These are phyloP conservation scores for Anableps anableps DNA, from an alignment of 2,797 vertebrate genomes.

Conservation along the genomic window DNA sequence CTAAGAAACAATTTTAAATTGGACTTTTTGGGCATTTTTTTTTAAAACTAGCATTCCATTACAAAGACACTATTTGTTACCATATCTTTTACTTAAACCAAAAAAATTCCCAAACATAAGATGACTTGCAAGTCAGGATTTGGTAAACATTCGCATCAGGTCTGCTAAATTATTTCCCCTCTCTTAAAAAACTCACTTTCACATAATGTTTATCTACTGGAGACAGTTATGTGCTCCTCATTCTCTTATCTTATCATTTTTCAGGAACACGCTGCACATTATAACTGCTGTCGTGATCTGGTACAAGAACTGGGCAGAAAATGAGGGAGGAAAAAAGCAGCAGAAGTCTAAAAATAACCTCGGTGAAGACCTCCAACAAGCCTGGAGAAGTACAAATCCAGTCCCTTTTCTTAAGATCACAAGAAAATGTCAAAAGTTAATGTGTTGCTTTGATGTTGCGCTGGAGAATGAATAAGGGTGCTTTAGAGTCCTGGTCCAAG, in stretches of 20 bases:
- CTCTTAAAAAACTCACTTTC: background rate
- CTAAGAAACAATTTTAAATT: too few relatives aligned
- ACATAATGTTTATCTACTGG: background rate
- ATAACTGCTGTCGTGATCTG: background rate
- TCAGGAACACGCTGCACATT: background rate
- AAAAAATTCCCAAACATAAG: too few relatives aligned
- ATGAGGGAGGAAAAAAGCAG: background rate
- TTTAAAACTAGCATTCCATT: too few relatives aligned
- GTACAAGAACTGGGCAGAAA: background rate
- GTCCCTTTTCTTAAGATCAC: background rate
- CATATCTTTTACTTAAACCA: too few relatives aligned
- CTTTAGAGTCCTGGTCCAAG: background rate
- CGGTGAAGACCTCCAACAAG: background rate
- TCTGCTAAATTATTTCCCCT: background rate
- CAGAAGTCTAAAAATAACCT: background rate
- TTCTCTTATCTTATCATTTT: background rate
- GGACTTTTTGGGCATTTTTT: too few relatives aligned
- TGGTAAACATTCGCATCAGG: background rate
- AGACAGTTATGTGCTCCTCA: background rate
- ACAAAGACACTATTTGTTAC: too few relatives aligned
- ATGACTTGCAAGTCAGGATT: background rate
- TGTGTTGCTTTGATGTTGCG: background rate
- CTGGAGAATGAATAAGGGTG: background rate
- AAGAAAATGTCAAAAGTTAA: constrained; percentile 7
- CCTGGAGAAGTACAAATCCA: background rate